Base-by-base conservation (phyloP, 2,113 vertebrate species). In the Gnathochromis pfefferi region DNA sequence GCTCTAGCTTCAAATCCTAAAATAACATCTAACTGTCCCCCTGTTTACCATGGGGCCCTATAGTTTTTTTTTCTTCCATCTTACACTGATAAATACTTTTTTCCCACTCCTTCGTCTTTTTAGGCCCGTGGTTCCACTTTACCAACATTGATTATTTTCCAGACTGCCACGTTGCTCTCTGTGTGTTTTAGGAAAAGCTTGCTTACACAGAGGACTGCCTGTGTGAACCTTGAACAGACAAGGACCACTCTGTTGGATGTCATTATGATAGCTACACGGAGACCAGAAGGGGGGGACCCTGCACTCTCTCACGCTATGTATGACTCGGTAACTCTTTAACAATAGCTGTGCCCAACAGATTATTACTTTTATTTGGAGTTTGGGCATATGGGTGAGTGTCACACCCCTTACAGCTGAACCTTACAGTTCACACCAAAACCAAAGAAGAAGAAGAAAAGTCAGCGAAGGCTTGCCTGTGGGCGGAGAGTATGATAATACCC, bases 401-500 rank as follows among this genome's bases (percentile, higher is more conserved):
- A 35, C 60, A 65, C 60, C 33, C 33, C 60, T 65, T 21, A 65
- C 0, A 65, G 17, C 2, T n/a, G 17, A 65, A 65, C 31, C 17
- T 65, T n/a, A 65, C 19, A 2, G 45, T 81, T 86, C 85, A 85
- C 87, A 89, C 80, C 33, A 21, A 68, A 68, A 38, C 7, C 33
- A 2, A 65, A 65, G 28, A 33, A 60, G 16, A 86, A 33, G 42
- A 83, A 63, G 16, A 0, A 85, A 91, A 68, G 51, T 54, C 88
- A 86, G 79, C 87, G 89, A 91, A 94, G 94, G 91, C 86, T 49
- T 95, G 80, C 83, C 65, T 80, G 96, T 97, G 96, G 97, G 95
- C 93, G 96, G 93, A 93, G 91, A 93, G 83, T 96, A 96, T 96
- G 96, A 93, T 96, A 95, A 96, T 96, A 93, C 89, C 86, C 90